Evolutionary conservation across 2,888 invertebrate species (phyloP).

Genomic region (Tachystola acroxantha): DNA sequence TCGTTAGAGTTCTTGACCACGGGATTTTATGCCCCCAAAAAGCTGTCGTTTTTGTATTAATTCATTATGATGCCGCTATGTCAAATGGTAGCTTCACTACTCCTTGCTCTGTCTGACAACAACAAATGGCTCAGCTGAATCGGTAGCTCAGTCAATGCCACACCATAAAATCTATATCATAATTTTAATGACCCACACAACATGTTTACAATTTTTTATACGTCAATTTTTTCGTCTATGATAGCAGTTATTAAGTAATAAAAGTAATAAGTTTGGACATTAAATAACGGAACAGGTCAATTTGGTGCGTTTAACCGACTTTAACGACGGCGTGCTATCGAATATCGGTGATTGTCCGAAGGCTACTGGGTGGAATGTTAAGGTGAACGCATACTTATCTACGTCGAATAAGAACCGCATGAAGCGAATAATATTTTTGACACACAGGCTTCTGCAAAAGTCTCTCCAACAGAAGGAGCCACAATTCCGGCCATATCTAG

Average conservation of each 20-base stretch:
- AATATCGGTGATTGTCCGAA: constrained; percentile 27
- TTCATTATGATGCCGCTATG: too few relatives aligned
- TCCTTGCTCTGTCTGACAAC: too few relatives aligned
- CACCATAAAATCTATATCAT: neutral
- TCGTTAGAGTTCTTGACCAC: too few relatives aligned
- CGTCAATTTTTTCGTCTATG: constrained; percentile 38
- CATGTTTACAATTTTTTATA: constrained; percentile 16
- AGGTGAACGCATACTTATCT: neutral
- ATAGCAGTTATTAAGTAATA: constrained; percentile 60
- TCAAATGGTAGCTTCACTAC: too few relatives aligned
- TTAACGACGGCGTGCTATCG: constrained; percentile 1
- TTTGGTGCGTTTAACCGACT: constrained; percentile 35
- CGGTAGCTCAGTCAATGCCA: neutral
- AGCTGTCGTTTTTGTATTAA: too few relatives aligned
- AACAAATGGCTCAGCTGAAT: too few relatives aligned
- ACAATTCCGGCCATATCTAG: too few relatives aligned
- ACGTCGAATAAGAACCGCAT: too few relatives aligned
- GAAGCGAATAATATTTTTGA: too few relatives aligned
- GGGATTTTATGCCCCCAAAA: too few relatives aligned
- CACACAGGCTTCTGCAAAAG: too few relatives aligned
- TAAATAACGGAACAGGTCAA: constrained; percentile 55
- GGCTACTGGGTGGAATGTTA: constrained; percentile 25
- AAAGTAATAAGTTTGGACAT: constrained; percentile 50
- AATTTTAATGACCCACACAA: constrained; percentile 11
- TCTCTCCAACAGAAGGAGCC: too few relatives aligned